Conservation (phyloP, 2,113 vertebrate species). For the Syrmaticus mikado region DNA sequence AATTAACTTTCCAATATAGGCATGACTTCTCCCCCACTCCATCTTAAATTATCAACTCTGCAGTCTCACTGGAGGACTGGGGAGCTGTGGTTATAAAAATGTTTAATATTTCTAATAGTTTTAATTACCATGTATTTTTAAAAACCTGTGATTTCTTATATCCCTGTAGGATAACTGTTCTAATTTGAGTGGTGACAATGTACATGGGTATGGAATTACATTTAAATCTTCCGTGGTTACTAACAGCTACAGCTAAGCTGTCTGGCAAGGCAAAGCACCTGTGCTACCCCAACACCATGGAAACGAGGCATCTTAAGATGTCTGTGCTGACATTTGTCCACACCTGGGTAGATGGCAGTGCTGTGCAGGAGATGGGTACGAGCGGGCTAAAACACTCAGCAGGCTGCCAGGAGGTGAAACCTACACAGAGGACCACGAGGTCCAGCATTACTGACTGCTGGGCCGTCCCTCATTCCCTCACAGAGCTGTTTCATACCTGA, state of each 20-base stretch:
- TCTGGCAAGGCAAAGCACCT: neutral
- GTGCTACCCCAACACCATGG: neutral
- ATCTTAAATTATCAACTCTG: neutral
- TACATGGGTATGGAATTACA: slow-evolving; percentile 26
- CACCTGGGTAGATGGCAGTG: neutral
- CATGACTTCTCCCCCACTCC: neutral
- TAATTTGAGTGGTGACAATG: slow-evolving; percentile 42
- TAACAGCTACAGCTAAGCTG: neutral
- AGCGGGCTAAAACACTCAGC: neutral
- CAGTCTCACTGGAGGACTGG: neutral
- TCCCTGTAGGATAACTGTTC: slow-evolving; percentile 30
- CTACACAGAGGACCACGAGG: neutral
- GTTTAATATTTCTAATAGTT: slow-evolving; percentile 51
- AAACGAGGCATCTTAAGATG: neutral
- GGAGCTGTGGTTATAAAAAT: slow-evolving; percentile 19
- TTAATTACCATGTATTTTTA: slow-evolving; percentile 49
- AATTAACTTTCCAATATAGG: neutral
- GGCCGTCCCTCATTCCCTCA: neutral
- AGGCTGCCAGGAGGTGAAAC: too few relatives aligned
- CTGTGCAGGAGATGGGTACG: neutral
- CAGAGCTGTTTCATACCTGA: neutral
- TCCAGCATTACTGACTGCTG: neutral
- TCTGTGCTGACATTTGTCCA: neutral
- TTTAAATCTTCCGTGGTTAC: slow-evolving; percentile 1
- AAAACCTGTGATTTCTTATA: neutral